phyloP scores from a whole-genome alignment of 2,888 invertebrate species.

The Clivina fossor region DNA sequence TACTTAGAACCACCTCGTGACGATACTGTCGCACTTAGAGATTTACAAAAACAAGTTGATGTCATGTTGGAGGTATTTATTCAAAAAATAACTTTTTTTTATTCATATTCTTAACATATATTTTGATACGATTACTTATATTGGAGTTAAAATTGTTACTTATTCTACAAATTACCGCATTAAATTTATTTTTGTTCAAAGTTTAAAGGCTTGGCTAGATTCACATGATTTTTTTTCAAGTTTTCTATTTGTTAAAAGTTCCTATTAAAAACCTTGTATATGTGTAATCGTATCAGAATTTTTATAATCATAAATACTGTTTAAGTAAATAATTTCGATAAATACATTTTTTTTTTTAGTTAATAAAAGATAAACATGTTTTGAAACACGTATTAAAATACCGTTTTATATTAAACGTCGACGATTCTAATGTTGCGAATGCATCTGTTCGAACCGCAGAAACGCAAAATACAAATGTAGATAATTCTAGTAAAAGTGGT shows the following conservation, averaged over 20 bases:
- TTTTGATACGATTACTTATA: background rate
- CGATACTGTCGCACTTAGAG: conserved; percentile 8
- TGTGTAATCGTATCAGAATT: too few species aligned
- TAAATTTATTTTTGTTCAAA: too few species aligned
- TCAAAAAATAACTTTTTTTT: background rate
- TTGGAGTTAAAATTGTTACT: background rate
- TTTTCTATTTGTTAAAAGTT: too few species aligned
- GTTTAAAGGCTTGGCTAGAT: too few species aligned
- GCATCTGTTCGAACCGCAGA: too few species aligned
- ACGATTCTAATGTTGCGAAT: background rate
- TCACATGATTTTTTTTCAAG: too few species aligned
- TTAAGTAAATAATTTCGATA: too few species aligned
- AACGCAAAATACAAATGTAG: background rate
- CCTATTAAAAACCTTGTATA: too few species aligned
- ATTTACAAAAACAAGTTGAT: conserved; percentile 16
- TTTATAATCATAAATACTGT: too few species aligned
- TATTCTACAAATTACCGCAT: background rate
- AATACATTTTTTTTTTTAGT: background rate
- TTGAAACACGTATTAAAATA: conserved; percentile 15
- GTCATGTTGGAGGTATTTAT: background rate
- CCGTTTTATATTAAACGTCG: conserved; percentile 7
- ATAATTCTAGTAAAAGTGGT: background rate
- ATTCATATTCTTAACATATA: background rate
- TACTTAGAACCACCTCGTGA: conserved; percentile 25
- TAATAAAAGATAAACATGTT: conserved; percentile 12